Evolutionary conservation across 1,140 invertebrate species (phyloP).

Genomic region (Nylanderia fulva): DNA sequence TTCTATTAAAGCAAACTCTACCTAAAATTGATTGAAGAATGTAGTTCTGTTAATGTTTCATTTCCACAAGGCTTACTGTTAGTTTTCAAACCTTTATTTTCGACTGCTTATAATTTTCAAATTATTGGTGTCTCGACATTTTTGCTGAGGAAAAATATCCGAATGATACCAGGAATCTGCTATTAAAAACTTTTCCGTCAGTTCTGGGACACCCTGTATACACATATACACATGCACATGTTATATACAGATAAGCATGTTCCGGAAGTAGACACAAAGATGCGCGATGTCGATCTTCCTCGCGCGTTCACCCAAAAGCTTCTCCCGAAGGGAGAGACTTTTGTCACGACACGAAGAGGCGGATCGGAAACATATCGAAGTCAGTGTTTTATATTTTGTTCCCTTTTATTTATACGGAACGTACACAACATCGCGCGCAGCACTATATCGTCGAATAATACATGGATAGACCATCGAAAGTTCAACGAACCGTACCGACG

Average conservation of each 20-base stretch:
- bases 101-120: no score
- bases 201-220: no score
- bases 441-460: not conserved
- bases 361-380: slow-evolving; percentile 62
- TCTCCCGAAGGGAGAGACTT: slow-evolving; percentile 38
- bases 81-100: no score
- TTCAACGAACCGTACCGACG: slow-evolving; percentile 43
- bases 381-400: slow-evolving; percentile 60
- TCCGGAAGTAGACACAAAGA: not conserved
- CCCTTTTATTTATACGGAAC: slow-evolving; percentile 39
- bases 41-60: no score
- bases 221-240: not conserved
- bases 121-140: no score
- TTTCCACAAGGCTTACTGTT: no score
- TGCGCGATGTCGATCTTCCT: not conserved
- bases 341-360: slow-evolving; percentile 34
- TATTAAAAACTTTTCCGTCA: no score
- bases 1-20: no score
- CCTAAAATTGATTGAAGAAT: no score
- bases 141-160: no score
- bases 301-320: not conserved
- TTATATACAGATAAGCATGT: no score
- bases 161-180: no score
- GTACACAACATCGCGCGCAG: not conserved
- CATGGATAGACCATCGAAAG: not conserved